Conservation (phyloP, 2,113 vertebrate species). For the Arizona elegans region DNA sequence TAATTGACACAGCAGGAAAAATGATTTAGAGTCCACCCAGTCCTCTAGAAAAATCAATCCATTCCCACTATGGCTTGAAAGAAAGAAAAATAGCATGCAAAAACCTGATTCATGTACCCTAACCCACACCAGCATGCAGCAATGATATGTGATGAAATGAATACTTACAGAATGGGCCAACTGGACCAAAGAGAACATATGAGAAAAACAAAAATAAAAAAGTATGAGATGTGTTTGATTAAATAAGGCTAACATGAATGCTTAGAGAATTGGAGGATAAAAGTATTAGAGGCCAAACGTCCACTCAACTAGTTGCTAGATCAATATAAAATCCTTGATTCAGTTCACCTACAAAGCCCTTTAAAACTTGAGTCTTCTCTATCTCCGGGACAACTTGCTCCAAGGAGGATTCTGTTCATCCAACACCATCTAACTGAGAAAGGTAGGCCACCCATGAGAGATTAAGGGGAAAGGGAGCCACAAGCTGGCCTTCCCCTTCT, state of each 20-base stretch:
- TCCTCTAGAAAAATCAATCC: background rate
- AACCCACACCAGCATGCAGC: slow-evolving; percentile 49
- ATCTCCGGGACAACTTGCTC: background rate
- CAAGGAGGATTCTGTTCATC: background rate
- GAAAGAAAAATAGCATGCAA: slow-evolving; percentile 16
- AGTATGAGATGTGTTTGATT: slow-evolving; percentile 50
- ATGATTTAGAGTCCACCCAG: background rate
- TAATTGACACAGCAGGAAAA: background rate
- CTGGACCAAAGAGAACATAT: slow-evolving; percentile 70
- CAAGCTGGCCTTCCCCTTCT: background rate
- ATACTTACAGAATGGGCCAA: slow-evolving; percentile 80
- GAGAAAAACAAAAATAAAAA: slow-evolving; percentile 25
- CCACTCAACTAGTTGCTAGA: background rate
- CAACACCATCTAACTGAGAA: background rate
- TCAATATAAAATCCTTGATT: background rate
- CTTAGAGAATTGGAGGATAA: background rate
- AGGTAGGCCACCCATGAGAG: background rate
- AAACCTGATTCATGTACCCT: background rate
- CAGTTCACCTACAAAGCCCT: background rate
- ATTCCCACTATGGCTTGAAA: background rate
- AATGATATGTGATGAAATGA: slow-evolving; percentile 74
- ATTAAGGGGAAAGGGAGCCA: background rate
- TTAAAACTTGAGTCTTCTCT: background rate
- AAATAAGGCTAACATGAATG: slow-evolving; percentile 22
- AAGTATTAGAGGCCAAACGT: background rate